phyloP scores from a whole-genome alignment of 2,113 vertebrate genomes.

The Symphodus melops region DNA sequence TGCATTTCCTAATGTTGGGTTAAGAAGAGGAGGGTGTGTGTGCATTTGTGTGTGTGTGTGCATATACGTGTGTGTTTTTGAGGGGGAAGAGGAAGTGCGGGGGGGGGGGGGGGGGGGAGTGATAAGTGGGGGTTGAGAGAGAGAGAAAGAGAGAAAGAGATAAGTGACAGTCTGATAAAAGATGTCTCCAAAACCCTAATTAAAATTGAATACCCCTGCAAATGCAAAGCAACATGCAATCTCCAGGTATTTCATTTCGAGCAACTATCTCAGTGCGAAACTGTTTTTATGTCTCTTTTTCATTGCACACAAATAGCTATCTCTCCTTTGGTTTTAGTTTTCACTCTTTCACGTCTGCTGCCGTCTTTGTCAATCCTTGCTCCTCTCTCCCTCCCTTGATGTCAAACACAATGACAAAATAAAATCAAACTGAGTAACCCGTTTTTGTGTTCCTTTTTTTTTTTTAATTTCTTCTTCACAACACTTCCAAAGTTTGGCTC shows the following conservation, averaged over 20 bases:
- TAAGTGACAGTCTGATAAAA: slow-evolving; percentile 85
- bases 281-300: slow-evolving; percentile 75
- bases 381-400: slow-evolving; percentile 58
- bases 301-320: slow-evolving; percentile 74
- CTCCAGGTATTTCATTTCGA: slow-evolving; percentile 84
- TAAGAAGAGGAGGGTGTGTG: slow-evolving; percentile 4
- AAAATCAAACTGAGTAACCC: slow-evolving; percentile 69
- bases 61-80: slow-evolving; percentile 1
- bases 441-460: slow-evolving; percentile 38
- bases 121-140: not conserved
- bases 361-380: slow-evolving; percentile 63
- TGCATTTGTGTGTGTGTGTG: not conserved
- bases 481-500: slow-evolving; percentile 59
- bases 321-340: slow-evolving; percentile 71
- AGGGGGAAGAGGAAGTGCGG: not conserved
- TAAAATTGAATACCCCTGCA: slow-evolving; percentile 83
- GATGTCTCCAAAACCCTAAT: slow-evolving; percentile 85
- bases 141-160: slow-evolving; percentile 51
- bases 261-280: slow-evolving; percentile 74
- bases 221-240: slow-evolving; percentile 81
- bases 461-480: slow-evolving; percentile 32
- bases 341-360: slow-evolving; percentile 68
- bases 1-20: slow-evolving; percentile 46
- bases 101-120: not conserved
- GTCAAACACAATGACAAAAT: slow-evolving; percentile 68